Base-by-base conservation (phyloP, 2,888 invertebrate species). In the Geophilus truncorum region DNA sequence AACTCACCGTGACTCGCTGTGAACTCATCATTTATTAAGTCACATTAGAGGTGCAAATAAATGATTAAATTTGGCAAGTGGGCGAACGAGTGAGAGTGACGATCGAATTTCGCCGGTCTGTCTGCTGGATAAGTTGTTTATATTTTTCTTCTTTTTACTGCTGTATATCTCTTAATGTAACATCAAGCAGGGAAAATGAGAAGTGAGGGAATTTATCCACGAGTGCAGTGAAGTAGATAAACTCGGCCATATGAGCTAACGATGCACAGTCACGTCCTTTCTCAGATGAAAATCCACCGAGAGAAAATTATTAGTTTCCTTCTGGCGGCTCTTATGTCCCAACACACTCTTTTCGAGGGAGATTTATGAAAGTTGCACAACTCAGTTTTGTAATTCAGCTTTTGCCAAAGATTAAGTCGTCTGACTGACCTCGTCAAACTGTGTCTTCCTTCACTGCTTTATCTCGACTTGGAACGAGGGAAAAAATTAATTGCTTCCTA, bases 211-310 rank as follows among this genome's bases (percentile, higher is more conserved):
- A 70, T 70, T 70, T 70, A 70, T 70, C 70, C 70, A 70, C 70
- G 70, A 70, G 70, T 70, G 70, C 70, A 70, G 70, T 70, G 70
- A 70, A 70, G 70, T 28, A 70, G 70, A 70, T 70, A 70, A 70
- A 70, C 25, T 70, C 70, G 70, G 70, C 70, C 25, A 15, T 25
- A 70, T 25, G 70, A 70, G 25, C 70, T 70, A 70, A 70, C 70
- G 70, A 70, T 70, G 70, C 70, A 70, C 70, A 70, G 70, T 70
- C 70, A 70, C 70, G 70, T 70, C 70, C 70, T 70, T 70, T 70
- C 70, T 70, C 70, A 70, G 70, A 70, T 70, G 70, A 70, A 70
- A 70, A 70, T 70, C 70, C 70, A 70, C 23, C 70, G 70, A 28
- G 70, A 70, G 70, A 70, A 70, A 70, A 70, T 70, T 70, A 70